phyloP scores from a whole-genome alignment of 2,888 invertebrate species.

The Schizotus pectinicornis region DNA sequence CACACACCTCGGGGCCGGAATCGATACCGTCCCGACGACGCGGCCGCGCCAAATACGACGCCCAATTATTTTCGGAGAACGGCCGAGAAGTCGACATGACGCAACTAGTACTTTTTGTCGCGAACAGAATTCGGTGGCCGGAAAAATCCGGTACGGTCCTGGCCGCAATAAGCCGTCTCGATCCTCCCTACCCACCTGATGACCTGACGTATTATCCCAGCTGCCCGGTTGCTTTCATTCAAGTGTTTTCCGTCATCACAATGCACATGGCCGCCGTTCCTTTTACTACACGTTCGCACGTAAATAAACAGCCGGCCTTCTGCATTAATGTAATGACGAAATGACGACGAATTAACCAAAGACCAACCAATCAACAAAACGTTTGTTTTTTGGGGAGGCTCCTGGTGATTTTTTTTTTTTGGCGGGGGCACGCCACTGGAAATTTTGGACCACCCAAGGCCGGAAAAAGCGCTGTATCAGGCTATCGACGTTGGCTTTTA shows the following conservation, averaged over 20 bases:
- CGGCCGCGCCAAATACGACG: background rate
- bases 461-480: too few relatives aligned
- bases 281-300: conserved; percentile 9
- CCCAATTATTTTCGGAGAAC: too few relatives aligned
- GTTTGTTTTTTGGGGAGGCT: background rate
- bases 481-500: too few relatives aligned
- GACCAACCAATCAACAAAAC: too few relatives aligned
- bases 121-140: background rate
- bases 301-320: conserved; percentile 18
- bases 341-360: conserved; percentile 1
- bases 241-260: conserved; percentile 38
- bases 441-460: too few relatives aligned
- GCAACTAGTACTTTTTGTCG: background rate
- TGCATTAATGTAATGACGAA: conserved; percentile 6
- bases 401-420: too few relatives aligned
- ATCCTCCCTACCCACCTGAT: conserved; percentile 36
- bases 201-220: conserved; percentile 45
- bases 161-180: conserved; percentile 29
- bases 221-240: conserved; percentile 42
- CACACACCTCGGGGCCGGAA: background rate
- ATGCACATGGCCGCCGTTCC: conserved; percentile 16
- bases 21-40: background rate
- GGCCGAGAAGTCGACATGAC: background rate
- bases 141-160: conserved; percentile 19
- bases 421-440: too few relatives aligned